Percentiles rank a stretch among this genome's conserved stretches.
Conservation (phyloP, 2,113 vertebrate species). For the Alouatta palliata region DNA sequence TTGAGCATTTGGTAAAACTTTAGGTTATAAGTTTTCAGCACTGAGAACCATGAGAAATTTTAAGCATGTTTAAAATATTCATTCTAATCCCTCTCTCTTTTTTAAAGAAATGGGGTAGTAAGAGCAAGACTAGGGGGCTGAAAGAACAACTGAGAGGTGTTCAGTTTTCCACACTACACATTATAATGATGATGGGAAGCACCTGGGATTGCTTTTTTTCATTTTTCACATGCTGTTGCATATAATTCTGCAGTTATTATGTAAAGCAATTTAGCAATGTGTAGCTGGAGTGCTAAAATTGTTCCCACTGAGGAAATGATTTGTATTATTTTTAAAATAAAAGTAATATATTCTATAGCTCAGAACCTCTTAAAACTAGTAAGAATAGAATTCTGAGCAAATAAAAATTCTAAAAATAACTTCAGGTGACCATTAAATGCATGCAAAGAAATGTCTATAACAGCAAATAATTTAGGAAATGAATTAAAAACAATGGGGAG, state of each 20-base stretch:
- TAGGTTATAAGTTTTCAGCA: background rate
- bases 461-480: constrained; percentile 22
- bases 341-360: background rate
- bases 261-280: background rate
- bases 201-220: background rate
- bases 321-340: background rate
- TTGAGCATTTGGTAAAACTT: background rate
- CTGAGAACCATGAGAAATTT: background rate
- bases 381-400: background rate
- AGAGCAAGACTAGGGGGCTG: background rate
- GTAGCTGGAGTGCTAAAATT: background rate
- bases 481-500: background rate
- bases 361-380: background rate
- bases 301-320: background rate
- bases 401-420: background rate
- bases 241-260: background rate
- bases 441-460: background rate
- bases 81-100: background rate
- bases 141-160: background rate
- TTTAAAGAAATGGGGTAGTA: background rate
- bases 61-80: background rate
- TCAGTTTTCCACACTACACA: background rate
- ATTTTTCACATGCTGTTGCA: background rate
- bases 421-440: background rate
- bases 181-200: background rate